These are phyloP conservation scores for Callinectes sapidus DNA, from an alignment of 2,888 invertebrate species.

Conservation along the genomic window DNA sequence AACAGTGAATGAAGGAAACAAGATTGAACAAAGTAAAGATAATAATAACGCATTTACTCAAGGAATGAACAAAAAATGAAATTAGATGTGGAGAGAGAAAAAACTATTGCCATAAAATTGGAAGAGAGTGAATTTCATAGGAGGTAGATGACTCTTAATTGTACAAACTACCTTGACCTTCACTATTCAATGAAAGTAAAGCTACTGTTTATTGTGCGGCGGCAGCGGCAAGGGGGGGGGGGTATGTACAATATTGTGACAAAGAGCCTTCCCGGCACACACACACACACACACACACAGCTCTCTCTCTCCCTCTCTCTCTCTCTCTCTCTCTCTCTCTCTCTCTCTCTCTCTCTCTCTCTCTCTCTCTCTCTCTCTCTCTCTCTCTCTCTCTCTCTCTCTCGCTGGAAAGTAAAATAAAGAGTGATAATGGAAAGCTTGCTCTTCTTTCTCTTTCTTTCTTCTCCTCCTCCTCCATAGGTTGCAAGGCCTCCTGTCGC, in stretches of 20 bases:
- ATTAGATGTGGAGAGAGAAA: neutral
- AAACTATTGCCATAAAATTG: neutral
- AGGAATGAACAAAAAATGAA: too few relatives aligned
- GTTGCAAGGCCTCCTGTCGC: too few relatives aligned
- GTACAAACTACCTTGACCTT: neutral
- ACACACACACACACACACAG: too few relatives aligned
- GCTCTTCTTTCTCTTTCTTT: neutral
- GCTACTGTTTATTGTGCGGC: neutral
- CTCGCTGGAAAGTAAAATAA: neutral
- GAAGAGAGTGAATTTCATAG: neutral
- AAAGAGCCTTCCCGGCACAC: neutral
- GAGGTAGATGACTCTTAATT: neutral
- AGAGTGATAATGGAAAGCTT: neutral
- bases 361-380: constrained; percentile 24
- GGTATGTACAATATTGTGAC: neutral
- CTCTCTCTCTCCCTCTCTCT: constrained; percentile 21
- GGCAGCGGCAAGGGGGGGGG: too few relatives aligned
- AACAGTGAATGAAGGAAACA: neutral
- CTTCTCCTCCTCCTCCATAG: too few relatives aligned
- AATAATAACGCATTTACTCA: too few relatives aligned
- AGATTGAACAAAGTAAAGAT: neutral
- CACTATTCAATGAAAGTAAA: neutral
- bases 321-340: constrained; percentile 25
- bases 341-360: constrained; percentile 22
- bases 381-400: constrained; percentile 23